phyloP scores from a whole-genome alignment of 2,797 vertebrate species.

The Sebastes diaconus region DNA sequence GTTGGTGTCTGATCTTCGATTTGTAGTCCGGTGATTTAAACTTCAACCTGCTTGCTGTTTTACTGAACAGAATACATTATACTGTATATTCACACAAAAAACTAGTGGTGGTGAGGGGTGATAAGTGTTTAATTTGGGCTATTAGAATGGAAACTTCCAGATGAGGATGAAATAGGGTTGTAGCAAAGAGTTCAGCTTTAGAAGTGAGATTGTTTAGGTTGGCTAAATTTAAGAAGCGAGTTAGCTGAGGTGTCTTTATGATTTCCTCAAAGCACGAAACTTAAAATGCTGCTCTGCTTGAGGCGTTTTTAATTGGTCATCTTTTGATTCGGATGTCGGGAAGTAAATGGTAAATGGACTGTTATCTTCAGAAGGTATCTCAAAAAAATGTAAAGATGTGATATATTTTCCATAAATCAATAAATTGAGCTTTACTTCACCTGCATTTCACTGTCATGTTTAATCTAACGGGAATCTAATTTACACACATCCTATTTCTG shows the following conservation, averaged over 20 bases:
- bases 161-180: constrained; percentile 18
- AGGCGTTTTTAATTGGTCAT: constrained; percentile 41
- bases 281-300: constrained; percentile 40
- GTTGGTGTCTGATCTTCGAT: constrained; percentile 72
- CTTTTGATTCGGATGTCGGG: constrained; percentile 47
- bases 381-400: constrained; percentile 85
- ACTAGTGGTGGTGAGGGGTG: constrained; percentile 31
- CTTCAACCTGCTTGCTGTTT: constrained; percentile 77
- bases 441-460: constrained; percentile 30
- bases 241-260: constrained; percentile 18
- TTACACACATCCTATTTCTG: neutral
- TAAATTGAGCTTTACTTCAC: constrained; percentile 85
- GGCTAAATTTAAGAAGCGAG: constrained; percentile 3
- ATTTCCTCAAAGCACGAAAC: constrained; percentile 28
- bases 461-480: neutral
- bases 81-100: constrained; percentile 64
- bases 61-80: constrained; percentile 62
- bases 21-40: constrained; percentile 74
- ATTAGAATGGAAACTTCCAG: constrained; percentile 9
- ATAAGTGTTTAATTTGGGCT: constrained; percentile 38
- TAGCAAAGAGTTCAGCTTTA: constrained; percentile 48
- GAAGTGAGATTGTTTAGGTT: constrained; percentile 24
- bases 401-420: constrained; percentile 92
- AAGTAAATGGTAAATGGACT: constrained; percentile 70
- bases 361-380: constrained; percentile 80